Percentiles rank a stretch among this genome's conserved stretches.
These are phyloP conservation scores for Spea hammondii DNA, from an alignment of 2,797 vertebrate species.

Conservation along the genomic window DNA sequence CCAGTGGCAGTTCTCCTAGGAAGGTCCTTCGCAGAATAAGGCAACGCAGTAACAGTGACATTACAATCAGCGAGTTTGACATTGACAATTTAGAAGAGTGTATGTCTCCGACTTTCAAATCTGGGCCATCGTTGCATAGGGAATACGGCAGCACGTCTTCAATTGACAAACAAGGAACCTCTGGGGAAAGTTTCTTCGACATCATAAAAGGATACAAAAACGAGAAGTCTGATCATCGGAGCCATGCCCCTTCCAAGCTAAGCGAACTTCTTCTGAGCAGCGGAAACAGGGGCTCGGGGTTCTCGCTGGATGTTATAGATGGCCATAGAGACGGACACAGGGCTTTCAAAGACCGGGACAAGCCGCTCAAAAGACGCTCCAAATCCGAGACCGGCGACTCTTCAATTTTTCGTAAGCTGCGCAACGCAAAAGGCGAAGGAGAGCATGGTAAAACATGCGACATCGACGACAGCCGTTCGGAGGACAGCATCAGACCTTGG, in stretches of 20 bases:
- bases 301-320: conserved; percentile 80
- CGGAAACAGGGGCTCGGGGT: conserved; percentile 74
- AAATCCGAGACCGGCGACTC: conserved; percentile 96
- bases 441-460: conserved; percentile 85
- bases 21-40: conserved; percentile 83
- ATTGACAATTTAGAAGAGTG: conserved; percentile 92
- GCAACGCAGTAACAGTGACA: conserved; percentile 95
- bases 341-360: conserved; percentile 88
- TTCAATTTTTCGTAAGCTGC: conserved; percentile 94
- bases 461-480: conserved; percentile 82
- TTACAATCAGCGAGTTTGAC: conserved; percentile 95
- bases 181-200: conserved; percentile 92
- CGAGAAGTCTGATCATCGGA: conserved; percentile 82
- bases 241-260: conserved; percentile 80
- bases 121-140: conserved; percentile 85
- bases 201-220: conserved; percentile 89
- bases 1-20: conserved; percentile 70
- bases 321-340: conserved; percentile 86
- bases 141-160: conserved; percentile 97
- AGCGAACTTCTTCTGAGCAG: conserved; percentile 81
- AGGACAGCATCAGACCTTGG: conserved; percentile 85
- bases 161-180: conserved; percentile 90
- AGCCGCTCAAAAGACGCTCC: conserved; percentile 89
- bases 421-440: conserved; percentile 84
- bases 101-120: conserved; percentile 85